phyloP scores from a whole-genome alignment of 2,113 vertebrate genomes.

The Cyrtonyx montezumae region DNA sequence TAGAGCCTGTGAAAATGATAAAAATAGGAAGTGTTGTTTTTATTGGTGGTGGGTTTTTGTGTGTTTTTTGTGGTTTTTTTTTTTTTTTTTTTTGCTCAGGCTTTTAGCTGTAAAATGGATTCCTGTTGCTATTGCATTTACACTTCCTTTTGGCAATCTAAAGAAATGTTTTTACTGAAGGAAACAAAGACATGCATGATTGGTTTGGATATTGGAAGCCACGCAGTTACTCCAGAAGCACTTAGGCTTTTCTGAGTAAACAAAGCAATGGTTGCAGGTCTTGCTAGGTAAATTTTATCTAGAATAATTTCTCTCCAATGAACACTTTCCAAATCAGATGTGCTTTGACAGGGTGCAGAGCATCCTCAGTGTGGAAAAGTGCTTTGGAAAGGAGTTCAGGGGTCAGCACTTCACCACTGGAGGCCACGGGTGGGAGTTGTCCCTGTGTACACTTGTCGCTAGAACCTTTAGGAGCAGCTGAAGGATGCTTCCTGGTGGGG shows the following conservation, averaged over 20 bases:
- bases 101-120: conserved; percentile 6
- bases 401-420: rapidly evolving
- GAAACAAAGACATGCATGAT: not conserved
- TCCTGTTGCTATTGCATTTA: not conserved
- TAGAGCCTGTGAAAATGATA: not conserved
- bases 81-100: not conserved
- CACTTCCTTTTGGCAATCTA: not conserved
- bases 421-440: not conserved
- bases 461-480: rapidly evolving
- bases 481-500: not conserved
- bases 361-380: not conserved
- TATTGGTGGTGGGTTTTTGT: not conserved
- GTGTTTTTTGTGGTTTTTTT: no score
- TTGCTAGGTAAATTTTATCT: not conserved
- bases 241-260: not conserved
- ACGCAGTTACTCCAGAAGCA: not conserved
- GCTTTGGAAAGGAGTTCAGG: rapidly evolving
- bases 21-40: not conserved
- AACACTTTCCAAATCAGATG: rapidly evolving
- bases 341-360: not conserved
- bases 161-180: not conserved
- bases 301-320: not conserved
- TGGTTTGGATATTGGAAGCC: not conserved
- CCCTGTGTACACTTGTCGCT: rapidly evolving
- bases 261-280: not conserved